phyloP scores from a whole-genome alignment of 2,888 invertebrate species.

The Agonopterix arenella region DNA sequence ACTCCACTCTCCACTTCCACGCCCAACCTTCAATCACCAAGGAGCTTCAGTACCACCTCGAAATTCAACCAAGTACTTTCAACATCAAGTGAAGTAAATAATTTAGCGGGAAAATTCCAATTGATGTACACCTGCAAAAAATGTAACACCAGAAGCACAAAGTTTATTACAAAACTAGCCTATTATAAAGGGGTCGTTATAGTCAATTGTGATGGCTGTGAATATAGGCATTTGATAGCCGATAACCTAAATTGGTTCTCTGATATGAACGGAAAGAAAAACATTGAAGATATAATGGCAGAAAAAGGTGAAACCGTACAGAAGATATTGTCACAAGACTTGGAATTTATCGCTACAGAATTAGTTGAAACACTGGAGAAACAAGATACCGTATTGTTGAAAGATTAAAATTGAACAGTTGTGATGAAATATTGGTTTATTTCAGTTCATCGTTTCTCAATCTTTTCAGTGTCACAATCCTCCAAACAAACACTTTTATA shows the following conservation, averaged over 20 bases:
- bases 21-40: slow-evolving; percentile 47
- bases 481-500: too few species aligned
- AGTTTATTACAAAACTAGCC: slow-evolving; percentile 89
- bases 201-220: slow-evolving; percentile 91
- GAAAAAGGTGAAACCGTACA: slow-evolving; percentile 90
- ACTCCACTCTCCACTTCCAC: slow-evolving; percentile 43
- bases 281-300: slow-evolving; percentile 93
- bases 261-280: slow-evolving; percentile 84
- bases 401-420: slow-evolving; percentile 6
- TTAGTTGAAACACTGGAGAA: slow-evolving; percentile 23
- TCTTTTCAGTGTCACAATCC: too few species aligned
- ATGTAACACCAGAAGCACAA: slow-evolving; percentile 85
- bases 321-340: slow-evolving; percentile 66
- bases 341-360: slow-evolving; percentile 67
- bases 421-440: too few species aligned
- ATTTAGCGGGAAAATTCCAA: slow-evolving; percentile 77
- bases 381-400: slow-evolving; percentile 18
- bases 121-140: slow-evolving; percentile 93
- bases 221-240: slow-evolving; percentile 95
- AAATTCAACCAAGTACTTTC: slow-evolving; percentile 25
- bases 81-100: too few species aligned
- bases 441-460: too few species aligned
- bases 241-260: slow-evolving; percentile 97
- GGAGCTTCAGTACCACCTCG: slow-evolving; percentile 43
- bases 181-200: slow-evolving; percentile 95